Evolutionary conservation across 2,888 invertebrate species (phyloP).

Genomic region (Hartigia nigra): DNA sequence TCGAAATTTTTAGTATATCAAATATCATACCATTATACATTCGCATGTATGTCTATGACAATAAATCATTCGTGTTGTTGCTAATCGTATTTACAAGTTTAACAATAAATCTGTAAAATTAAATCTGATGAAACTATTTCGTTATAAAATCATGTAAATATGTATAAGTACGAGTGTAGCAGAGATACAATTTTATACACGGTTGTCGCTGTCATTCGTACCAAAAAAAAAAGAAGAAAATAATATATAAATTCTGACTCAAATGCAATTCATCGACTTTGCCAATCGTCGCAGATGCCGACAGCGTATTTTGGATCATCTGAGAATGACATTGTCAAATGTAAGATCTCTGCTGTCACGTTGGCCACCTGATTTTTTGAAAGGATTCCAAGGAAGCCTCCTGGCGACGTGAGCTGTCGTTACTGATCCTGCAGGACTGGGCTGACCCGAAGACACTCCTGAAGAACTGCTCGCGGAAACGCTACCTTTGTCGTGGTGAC

Average conservation of each 20-base stretch:
- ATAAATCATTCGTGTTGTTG: neutral
- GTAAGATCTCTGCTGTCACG: slow-evolving; percentile 69
- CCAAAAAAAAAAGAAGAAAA: too few species aligned
- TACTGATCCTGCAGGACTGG: slow-evolving; percentile 71
- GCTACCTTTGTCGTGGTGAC: slow-evolving; percentile 67
- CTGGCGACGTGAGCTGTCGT: slow-evolving; percentile 67
- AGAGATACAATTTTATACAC: slow-evolving; percentile 8
- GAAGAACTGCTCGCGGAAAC: slow-evolving; percentile 71
- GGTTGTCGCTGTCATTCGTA: neutral
- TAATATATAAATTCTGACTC: neutral
- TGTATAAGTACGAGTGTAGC: neutral
- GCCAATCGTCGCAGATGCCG: neutral
- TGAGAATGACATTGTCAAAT: slow-evolving; percentile 71
- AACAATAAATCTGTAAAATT: neutral
- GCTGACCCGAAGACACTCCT: slow-evolving; percentile 71
- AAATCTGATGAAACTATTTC: neutral
- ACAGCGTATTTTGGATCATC: slow-evolving; percentile 59
- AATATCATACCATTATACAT: neutral
- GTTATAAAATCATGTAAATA: neutral
- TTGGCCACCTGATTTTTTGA: slow-evolving; percentile 73
- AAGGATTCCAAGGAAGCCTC: slow-evolving; percentile 78
- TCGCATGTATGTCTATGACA: neutral
- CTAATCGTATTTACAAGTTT: neutral
- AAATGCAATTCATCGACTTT: neutral
- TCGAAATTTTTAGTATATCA: neutral